A percentile compares a stretch with the other conserved stretches of the same genome.
These are phyloP conservation scores for Hyphantria cunea DNA, from an alignment of 1,140 invertebrate genomes.

Conservation along the genomic window DNA sequence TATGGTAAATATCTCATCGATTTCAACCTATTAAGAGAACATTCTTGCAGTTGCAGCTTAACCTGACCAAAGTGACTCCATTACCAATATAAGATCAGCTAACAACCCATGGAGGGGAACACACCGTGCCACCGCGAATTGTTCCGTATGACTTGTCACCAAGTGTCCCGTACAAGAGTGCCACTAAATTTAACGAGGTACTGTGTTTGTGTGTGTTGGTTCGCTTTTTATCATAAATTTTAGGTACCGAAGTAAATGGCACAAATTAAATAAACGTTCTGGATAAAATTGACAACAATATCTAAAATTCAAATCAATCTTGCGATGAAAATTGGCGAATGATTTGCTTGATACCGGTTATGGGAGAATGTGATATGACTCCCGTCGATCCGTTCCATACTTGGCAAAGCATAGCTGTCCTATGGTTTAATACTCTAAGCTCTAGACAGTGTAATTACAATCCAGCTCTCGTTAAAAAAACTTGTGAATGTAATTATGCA, in stretches of 20 bases:
- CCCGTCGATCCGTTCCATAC: neutral
- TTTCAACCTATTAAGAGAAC: too few species aligned
- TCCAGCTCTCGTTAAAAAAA: too few species aligned
- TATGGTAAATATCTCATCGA: too few species aligned
- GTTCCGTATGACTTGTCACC: conserved; percentile 25
- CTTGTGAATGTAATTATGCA: too few species aligned
- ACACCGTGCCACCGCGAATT: conserved; percentile 9
- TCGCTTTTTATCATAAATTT: neutral
- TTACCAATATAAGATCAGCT: conserved; percentile 7
- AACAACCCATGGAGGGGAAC: conserved; percentile 8
- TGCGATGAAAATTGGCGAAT: too few species aligned
- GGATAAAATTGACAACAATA: neutral
- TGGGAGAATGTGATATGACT: too few species aligned
- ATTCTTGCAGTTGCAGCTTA: conserved; percentile 4
- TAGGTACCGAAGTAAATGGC: neutral
- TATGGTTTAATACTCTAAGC: too few species aligned
- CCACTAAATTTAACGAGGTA: conserved; percentile 26
- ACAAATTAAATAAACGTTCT: too few species aligned
- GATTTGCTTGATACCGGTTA: too few species aligned
- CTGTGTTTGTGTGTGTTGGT: neutral
- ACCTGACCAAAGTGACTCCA: conserved; percentile 3
- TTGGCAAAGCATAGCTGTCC: too few species aligned
- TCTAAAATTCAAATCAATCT: too few species aligned
- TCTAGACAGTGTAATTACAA: too few species aligned
- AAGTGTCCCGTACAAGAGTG: conserved; percentile 17